phyloP scores from a whole-genome alignment of 2,888 invertebrate species.

The Dryomyza anilis region DNA sequence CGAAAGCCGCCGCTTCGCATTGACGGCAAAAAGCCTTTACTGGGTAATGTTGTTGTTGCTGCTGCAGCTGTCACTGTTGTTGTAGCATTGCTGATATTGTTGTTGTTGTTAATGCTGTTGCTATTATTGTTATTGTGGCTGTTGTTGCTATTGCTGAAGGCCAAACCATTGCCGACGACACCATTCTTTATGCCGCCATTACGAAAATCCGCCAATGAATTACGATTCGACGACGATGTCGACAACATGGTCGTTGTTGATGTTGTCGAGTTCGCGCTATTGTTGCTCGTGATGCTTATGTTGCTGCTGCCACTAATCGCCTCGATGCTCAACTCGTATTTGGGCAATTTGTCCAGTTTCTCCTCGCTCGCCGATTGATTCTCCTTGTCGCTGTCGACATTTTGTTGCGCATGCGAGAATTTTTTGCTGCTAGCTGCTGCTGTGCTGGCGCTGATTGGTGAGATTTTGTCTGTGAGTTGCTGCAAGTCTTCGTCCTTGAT shows the following conservation, averaged over 20 bases:
- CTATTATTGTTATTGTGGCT: conserved; percentile 30
- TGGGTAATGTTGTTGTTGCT: background rate
- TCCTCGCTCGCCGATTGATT: conserved; percentile 67
- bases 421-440: conserved; percentile 55
- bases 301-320: conserved; percentile 40
- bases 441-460: background rate
- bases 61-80: no score
- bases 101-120: no score
- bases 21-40: conserved; percentile 38
- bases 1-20: conserved; percentile 49
- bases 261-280: conserved; percentile 7
- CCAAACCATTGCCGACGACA: background rate
- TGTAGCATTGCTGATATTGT: no score
- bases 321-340: conserved; percentile 46
- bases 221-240: conserved; percentile 43
- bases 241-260: background rate
- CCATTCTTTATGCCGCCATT: no score
- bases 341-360: conserved; percentile 58
- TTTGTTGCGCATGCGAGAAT: conserved; percentile 60
- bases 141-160: conserved; percentile 41
- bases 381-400: conserved; percentile 75
- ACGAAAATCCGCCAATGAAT: conserved; percentile 55
- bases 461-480: conserved; percentile 55
- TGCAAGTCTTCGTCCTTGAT: conserved; percentile 75
- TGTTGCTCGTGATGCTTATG: conserved; percentile 32